A percentile compares a stretch with the other conserved stretches of the same genome.
These are phyloP conservation scores for Zosterops lateralis DNA, from an alignment of 2,113 vertebrate species.

Conservation along the genomic window DNA sequence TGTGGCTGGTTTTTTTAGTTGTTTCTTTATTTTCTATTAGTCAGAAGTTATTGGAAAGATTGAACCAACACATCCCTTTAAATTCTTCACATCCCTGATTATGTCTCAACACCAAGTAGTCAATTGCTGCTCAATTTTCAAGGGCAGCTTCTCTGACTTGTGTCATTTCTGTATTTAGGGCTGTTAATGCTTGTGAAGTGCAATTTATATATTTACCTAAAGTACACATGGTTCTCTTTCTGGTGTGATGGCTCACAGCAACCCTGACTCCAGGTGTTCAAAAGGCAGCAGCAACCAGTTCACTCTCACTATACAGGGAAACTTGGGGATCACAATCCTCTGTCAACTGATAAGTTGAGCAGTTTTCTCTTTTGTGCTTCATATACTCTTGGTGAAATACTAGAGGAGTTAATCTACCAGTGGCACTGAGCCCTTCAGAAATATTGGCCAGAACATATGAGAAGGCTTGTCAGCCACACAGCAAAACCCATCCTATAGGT, in stretches of 20 bases:
- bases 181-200: not conserved
- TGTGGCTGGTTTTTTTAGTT: not conserved
- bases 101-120: not conserved
- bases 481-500: not conserved
- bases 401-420: not conserved
- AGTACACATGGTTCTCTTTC: not conserved
- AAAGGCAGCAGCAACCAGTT: not conserved
- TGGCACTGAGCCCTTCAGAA: fast-evolving
- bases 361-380: not conserved
- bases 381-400: fast-evolving
- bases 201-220: not conserved
- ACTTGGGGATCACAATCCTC: not conserved
- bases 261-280: not conserved
- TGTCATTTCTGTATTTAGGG: not conserved
- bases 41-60: not conserved
- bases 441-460: not conserved
- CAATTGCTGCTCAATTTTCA: not conserved
- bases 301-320: not conserved
- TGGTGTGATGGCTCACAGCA: not conserved
- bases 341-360: not conserved
- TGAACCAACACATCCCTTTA: not conserved
- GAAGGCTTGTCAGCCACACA: not conserved
- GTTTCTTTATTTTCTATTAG: not conserved
- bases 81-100: not conserved
- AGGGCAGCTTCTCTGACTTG: not conserved